These are phyloP conservation scores for Pseudeuparius sepicola DNA, from an alignment of 2,888 invertebrate genomes.

Conservation along the genomic window DNA sequence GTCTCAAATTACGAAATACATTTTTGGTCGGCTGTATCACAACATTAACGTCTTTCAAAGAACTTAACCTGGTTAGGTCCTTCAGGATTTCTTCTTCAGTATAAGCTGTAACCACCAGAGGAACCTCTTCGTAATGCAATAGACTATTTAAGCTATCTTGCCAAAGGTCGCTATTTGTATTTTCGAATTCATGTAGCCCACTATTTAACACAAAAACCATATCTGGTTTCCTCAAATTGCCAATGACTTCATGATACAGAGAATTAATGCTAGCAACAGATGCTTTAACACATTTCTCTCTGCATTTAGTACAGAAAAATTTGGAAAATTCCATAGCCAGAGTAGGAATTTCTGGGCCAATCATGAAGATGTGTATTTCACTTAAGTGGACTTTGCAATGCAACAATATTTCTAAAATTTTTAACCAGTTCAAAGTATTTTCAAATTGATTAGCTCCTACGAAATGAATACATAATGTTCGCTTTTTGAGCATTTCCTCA, in stretches of 20 bases:
- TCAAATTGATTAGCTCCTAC: constrained; percentile 31
- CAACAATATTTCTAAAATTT: constrained; percentile 26
- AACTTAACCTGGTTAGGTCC: constrained; percentile 24
- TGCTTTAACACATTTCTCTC: constrained; percentile 16
- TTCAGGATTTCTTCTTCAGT: constrained; percentile 29
- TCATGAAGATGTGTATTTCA: constrained; percentile 25
- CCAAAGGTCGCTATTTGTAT: constrained; percentile 28
- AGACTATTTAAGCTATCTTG: constrained; percentile 26
- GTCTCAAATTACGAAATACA: constrained; percentile 29
- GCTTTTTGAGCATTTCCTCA: constrained; percentile 17
- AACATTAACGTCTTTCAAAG: constrained; percentile 17
- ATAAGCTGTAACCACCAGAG: constrained; percentile 33
- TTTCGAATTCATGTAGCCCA: constrained; percentile 31
- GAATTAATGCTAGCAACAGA: constrained; percentile 15
- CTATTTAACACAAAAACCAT: constrained; percentile 33
- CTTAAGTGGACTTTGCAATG: constrained; percentile 28
- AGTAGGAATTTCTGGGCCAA: constrained; percentile 35
- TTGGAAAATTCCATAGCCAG: not conserved
- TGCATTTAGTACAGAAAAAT: constrained; percentile 23
- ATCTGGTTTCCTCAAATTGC: constrained; percentile 27
- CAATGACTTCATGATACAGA: constrained; percentile 29
- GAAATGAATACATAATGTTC: constrained; percentile 27
- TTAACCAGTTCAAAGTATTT: constrained; percentile 23
- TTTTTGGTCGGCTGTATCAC: constrained; percentile 25
- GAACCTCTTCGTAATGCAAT: constrained; percentile 21